Base-by-base conservation (phyloP, 2,797 vertebrate genomes). In the Hyperoplus immaculatus region DNA sequence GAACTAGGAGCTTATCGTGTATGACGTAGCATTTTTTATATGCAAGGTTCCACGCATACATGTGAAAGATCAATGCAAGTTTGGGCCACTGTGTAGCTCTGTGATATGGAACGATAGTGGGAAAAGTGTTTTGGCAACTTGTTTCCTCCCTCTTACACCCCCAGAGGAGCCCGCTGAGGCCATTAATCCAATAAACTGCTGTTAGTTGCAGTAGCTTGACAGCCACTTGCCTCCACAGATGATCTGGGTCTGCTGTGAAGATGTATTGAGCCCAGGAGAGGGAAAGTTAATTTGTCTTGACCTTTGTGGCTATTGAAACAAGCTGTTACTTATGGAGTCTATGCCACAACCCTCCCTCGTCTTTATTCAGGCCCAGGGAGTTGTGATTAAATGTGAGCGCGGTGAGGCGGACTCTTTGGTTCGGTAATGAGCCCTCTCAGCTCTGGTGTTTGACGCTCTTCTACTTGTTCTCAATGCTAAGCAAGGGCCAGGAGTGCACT, bases 101-200 rank as follows among this genome's bases (percentile, higher is more conserved):
- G 58, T 75, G 65, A 69, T 83, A 67, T 85, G 57, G 72, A 72
- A 72, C 73, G 72, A 61, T 82, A 81, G 78, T 56, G 55, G 64
- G 9, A 41, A 76, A 67, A 61, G 62, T 73, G 72, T 86, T 87
- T 82, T 80, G 78, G 80, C 53, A 81, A 58, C 69, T 29, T 55
- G 46, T 69, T 65, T 70, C n/a, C 71, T 60, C 42, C 58, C 39
- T 69, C 63, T 61, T 45, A 12, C 50, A 12, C 49, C 29, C 82
- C 42, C 56, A 53, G 38, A 49, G 78, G 70, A 77, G 57, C 75
- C 47, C 0, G 12, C 74, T 18, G 53, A 82, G 61, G 72, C 73
- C 69, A 85, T 88, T 86, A 87, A 89, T 88, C 82, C 76, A 79
- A 81, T 83, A 83, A 83, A 85, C 49, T 66, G 86, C 81, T 75